These are phyloP conservation scores for Acanthosepion pharaonis DNA, from an alignment of 2,888 invertebrate genomes.

Conservation along the genomic window DNA sequence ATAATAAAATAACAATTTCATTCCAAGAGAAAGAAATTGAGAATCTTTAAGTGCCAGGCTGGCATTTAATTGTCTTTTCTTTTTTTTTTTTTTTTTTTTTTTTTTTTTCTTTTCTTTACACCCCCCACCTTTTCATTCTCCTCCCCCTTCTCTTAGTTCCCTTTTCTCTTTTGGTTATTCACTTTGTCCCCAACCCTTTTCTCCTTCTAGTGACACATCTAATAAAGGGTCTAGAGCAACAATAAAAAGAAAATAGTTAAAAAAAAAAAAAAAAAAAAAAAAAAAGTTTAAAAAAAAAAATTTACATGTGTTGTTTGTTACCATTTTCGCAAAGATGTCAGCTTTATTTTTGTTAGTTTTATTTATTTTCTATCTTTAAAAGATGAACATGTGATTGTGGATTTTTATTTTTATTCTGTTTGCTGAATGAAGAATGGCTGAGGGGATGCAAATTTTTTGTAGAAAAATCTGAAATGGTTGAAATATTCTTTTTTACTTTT, in stretches of 20 bases:
- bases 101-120: no score
- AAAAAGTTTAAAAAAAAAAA: background rate
- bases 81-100: no score
- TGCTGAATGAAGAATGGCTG: background rate
- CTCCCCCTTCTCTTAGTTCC: no score
- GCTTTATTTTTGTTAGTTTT: background rate
- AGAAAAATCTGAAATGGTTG: background rate
- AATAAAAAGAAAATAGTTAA: background rate
- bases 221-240: conserved; percentile 33
- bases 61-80: no score
- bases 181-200: background rate
- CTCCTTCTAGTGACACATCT: conserved; percentile 17
- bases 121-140: no score
- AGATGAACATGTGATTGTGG: background rate
- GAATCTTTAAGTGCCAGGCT: background rate
- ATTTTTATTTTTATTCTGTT: background rate
- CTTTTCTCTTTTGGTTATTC: background rate
- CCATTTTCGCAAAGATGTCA: background rate
- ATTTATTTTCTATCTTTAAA: background rate
- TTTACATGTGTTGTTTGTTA: conserved; percentile 17
- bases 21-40: background rate
- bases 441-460: background rate
- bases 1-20: background rate
- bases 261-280: background rate
- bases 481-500: no score